Evolutionary conservation across 2,797 vertebrate species (phyloP).

Genomic region (Gymnoscopelus braueri): DNA sequence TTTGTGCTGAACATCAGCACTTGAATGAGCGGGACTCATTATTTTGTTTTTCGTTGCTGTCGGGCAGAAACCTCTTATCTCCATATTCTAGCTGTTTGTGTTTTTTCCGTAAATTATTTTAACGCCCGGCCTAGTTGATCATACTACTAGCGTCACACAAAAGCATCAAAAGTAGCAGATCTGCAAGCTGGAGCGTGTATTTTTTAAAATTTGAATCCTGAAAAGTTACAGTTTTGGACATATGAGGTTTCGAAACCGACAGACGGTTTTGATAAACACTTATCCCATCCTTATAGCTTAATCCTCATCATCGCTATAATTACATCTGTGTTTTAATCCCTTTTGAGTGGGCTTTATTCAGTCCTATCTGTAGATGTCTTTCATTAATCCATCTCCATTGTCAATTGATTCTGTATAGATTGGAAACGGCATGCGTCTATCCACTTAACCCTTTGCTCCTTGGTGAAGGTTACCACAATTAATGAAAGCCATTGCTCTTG

Average conservation of each 20-base stretch:
- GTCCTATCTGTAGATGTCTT: constrained; percentile 58
- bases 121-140: too few relatives aligned
- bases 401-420: constrained; percentile 40
- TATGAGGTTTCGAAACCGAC: too few relatives aligned
- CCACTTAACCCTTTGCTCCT: background rate
- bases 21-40: background rate
- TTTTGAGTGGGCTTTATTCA: constrained; percentile 40
- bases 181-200: too few relatives aligned
- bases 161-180: too few relatives aligned
- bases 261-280: constrained; percentile 12
- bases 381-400: constrained; percentile 56
- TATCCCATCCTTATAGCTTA: constrained; percentile 33
- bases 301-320: constrained; percentile 38
- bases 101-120: too few relatives aligned
- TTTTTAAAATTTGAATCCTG: too few relatives aligned
- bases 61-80: too few relatives aligned
- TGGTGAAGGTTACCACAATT: constrained; percentile 34
- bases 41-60: too few relatives aligned
- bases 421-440: constrained; percentile 1
- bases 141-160: too few relatives aligned
- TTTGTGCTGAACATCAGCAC: constrained; percentile 20
- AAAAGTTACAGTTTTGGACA: too few relatives aligned
- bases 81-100: too few relatives aligned
- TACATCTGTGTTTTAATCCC: constrained; percentile 58
- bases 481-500: constrained; percentile 25